Evolutionary conservation across 2,797 vertebrate species (phyloP).

Genomic region (Urophycis tenuis): DNA sequence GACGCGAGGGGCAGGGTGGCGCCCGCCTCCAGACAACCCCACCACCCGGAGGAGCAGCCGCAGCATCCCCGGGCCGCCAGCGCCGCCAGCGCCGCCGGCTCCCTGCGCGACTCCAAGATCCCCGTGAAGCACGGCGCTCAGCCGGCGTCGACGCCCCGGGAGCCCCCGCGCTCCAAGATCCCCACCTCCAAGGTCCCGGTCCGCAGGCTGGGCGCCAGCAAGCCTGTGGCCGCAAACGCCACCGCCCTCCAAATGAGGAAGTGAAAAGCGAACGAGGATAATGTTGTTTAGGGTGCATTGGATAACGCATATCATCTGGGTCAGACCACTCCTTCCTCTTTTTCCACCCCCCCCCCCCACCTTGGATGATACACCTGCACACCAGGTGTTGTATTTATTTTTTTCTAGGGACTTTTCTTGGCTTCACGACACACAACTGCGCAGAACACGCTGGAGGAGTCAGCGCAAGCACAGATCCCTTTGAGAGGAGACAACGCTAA

Average conservation of each 20-base stretch:
- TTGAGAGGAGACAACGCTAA: slow-evolving; percentile 34
- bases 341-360: too few species aligned
- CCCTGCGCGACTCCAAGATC: slow-evolving; percentile 88
- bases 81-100: too few species aligned
- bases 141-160: slow-evolving; percentile 71
- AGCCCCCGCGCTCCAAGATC: slow-evolving; percentile 89
- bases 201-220: slow-evolving; percentile 76
- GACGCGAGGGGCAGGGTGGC: slow-evolving; percentile 77
- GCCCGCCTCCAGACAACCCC: slow-evolving; percentile 35
- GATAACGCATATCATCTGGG: slow-evolving; percentile 22
- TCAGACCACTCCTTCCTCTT: slow-evolving; percentile 25
- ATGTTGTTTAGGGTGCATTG: slow-evolving; percentile 4
- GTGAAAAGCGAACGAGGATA: slow-evolving; percentile 52
- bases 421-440: slow-evolving; percentile 30
- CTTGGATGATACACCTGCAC: slow-evolving; percentile 23
- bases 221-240: slow-evolving; percentile 64
- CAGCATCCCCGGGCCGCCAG: slow-evolving; percentile 59
- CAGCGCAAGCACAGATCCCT: slow-evolving; percentile 62
- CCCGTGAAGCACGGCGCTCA: slow-evolving; percentile 82
- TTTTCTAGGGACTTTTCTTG: slow-evolving; percentile 30
- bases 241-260: slow-evolving; percentile 73
- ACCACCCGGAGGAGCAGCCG: slow-evolving; percentile 65
- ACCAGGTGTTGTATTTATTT: slow-evolving; percentile 30
- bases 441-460: neutral
- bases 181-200: slow-evolving; percentile 92